Evolutionary conservation across 2,797 vertebrate species (phyloP), one percentile per base, ranked within the genome.

Genomic region (Hozukius guyotensis): DNA sequence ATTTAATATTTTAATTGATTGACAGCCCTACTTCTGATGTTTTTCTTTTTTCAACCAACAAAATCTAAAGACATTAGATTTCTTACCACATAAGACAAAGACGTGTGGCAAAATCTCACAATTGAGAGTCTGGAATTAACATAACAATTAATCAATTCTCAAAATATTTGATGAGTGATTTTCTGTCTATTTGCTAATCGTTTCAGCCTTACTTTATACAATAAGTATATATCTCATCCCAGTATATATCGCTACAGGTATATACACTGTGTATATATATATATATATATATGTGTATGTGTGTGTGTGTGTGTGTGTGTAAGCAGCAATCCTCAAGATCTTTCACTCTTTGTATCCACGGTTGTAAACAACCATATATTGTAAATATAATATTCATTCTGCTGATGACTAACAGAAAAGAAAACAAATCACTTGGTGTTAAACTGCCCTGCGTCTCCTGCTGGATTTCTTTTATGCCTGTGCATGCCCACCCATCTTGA

Each of bases 371-470:
- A 25, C 10, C 12, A 32, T 75, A 69, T 71, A 71, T 69, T 75
- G 14, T 53, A 57, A 71, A 68, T 49, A 31, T 32, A 46, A 57
- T 18, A 31, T 29, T 61, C 3, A 68, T 72, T 68, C 12, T 52
- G 3, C 10, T 34, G 29, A 20, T 64, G 62, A 75, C 32, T 52
- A 25, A 60, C 18, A 24, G 31, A 72, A 31, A 66, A 18, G 25
- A 84, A 76, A 85, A 83, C 29, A 76, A 60, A 84, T 64, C 76
- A 70, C 8, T 20, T 59, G 6, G 16, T 68, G 12, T 66, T 53
- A 34, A 78, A 69, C 24, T 79, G 14, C 64, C 84, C 24, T 75
- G 70, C 81, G 38, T 77, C 63, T 77, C 31, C 49, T 77, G 36
- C 27, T 67, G 52, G 31, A 75, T 83, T 57, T 69, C 25, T 66